Evolutionary conservation across 1,140 invertebrate genomes (phyloP).

Genomic region (Neuroterus valhalla): DNA sequence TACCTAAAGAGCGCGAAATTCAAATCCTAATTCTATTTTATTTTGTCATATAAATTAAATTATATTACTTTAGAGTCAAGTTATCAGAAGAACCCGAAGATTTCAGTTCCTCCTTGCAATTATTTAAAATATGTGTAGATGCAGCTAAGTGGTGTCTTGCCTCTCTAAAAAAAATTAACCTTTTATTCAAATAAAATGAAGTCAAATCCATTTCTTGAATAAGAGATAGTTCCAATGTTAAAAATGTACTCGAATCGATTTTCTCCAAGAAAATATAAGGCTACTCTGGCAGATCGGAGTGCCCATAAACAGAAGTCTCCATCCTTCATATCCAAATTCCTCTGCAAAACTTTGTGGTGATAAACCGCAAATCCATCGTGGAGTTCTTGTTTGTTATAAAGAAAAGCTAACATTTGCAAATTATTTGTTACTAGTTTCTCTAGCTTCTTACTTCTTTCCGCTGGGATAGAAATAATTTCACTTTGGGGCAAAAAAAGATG

Average conservation of each 20-base stretch:
- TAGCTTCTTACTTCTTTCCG: constrained; percentile 61
- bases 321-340: constrained; percentile 71
- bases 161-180: constrained; percentile 53
- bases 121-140: constrained; percentile 73
- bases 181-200: constrained; percentile 5
- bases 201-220: not conserved
- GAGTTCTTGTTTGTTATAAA: constrained; percentile 73
- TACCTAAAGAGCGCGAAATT: too few relatives aligned
- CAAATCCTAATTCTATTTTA: too few relatives aligned
- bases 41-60: too few relatives aligned
- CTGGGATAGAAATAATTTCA: constrained; percentile 31
- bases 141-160: constrained; percentile 79
- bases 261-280: too few relatives aligned
- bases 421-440: constrained; percentile 74
- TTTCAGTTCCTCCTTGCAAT: constrained; percentile 73
- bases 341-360: constrained; percentile 78
- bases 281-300: too few relatives aligned
- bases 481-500: constrained; percentile 44
- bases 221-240: too few relatives aligned
- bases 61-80: constrained; percentile 34
- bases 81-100: constrained; percentile 52
- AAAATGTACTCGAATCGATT: too few relatives aligned
- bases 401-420: constrained; percentile 73
- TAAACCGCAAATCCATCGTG: constrained; percentile 76
- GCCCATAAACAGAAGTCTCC: too few relatives aligned